Conservation (phyloP, 2,113 vertebrate species). For the Himantopus leucocephalus region DNA sequence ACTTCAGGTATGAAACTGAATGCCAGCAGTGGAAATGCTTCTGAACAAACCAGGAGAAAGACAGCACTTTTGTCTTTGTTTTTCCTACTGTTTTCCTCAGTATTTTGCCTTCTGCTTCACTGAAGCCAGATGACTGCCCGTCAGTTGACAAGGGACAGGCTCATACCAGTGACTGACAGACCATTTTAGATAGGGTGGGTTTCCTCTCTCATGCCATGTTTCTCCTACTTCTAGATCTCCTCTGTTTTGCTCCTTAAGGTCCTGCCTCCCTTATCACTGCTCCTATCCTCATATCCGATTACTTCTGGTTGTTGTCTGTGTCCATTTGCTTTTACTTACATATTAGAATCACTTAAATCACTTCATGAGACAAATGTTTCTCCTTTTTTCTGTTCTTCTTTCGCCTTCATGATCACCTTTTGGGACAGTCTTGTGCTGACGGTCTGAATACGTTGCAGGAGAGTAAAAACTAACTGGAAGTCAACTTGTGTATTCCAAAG, state of each 20-base stretch:
- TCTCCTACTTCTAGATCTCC: background rate
- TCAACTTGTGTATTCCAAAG: background rate
- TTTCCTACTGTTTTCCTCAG: background rate
- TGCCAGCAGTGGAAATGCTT: background rate
- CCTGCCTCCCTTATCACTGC: background rate
- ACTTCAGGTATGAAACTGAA: background rate
- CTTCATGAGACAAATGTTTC: background rate
- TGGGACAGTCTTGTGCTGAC: background rate
- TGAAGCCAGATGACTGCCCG: background rate
- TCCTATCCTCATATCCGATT: background rate
- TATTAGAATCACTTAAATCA: background rate
- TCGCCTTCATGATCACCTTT: background rate
- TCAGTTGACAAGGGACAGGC: background rate
- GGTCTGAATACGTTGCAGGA: background rate
- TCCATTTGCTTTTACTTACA: background rate
- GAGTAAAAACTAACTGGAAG: background rate
- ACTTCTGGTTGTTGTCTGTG: background rate
- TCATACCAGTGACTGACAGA: background rate
- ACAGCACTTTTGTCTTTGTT: background rate
- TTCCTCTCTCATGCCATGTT: background rate
- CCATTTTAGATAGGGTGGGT: background rate
- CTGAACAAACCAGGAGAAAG: background rate
- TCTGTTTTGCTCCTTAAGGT: background rate
- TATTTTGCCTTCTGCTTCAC: background rate
- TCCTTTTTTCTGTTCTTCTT: background rate